A percentile compares a stretch with the other conserved stretches of the same genome.
These are phyloP conservation scores for Paramormyrops kingsleyae DNA, from an alignment of 2,113 vertebrate species.

Conservation along the genomic window DNA sequence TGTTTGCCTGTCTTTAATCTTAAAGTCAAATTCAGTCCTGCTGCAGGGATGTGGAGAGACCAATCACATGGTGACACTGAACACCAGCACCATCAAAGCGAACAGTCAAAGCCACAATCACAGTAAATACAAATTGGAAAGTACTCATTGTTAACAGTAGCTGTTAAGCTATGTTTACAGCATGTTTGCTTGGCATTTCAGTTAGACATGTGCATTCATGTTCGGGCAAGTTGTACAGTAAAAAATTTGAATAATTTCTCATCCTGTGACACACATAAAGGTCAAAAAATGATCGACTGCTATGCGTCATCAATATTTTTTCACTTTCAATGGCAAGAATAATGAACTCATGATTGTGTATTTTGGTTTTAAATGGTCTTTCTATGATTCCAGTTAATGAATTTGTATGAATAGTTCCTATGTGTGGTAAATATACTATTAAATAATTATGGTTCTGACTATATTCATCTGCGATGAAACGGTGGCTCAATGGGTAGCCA, in stretches of 20 bases:
- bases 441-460: not conserved
- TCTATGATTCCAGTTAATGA: not conserved
- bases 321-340: not conserved
- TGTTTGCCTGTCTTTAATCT: constrained; percentile 17
- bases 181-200: not conserved
- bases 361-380: not conserved
- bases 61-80: not conserved
- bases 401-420: not conserved
- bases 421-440: not conserved
- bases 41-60: not conserved
- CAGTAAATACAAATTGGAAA: not conserved
- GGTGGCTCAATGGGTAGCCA: not conserved
- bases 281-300: not conserved
- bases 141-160: not conserved
- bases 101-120: not conserved
- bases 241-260: not conserved
- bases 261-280: not conserved
- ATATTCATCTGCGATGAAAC: not conserved
- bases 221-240: not conserved
- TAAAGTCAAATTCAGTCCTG: constrained; percentile 17
- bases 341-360: not conserved
- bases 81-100: not conserved
- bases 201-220: not conserved
- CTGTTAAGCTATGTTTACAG: not conserved
- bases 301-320: not conserved